A percentile compares a stretch with the other conserved stretches of the same genome.
phyloP scores from a whole-genome alignment of 2,113 vertebrate genomes.

The Phylloscopus trochilus region DNA sequence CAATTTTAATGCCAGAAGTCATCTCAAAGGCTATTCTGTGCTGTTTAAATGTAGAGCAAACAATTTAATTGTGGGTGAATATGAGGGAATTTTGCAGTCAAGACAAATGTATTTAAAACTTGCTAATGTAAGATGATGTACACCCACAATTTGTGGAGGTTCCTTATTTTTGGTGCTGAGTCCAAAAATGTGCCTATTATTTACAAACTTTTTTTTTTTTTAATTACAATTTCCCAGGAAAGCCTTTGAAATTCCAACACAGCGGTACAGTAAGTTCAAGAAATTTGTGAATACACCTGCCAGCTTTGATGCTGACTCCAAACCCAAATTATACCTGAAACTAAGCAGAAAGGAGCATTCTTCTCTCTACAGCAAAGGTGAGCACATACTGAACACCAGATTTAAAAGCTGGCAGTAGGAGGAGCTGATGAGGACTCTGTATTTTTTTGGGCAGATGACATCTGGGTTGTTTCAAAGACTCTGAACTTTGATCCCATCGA shows the following conservation, averaged over 20 bases:
- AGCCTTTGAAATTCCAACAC: conserved; percentile 69
- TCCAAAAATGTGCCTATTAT: accelerated
- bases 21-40: background rate
- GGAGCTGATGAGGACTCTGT: background rate
- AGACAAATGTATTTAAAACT: background rate
- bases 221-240: conserved; percentile 56
- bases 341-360: conserved; percentile 75
- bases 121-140: background rate
- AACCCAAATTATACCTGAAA: conserved; percentile 76
- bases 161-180: background rate
- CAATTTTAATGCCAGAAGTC: background rate
- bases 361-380: conserved; percentile 78
- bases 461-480: conserved; percentile 83
- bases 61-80: background rate
- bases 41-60: background rate
- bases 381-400: background rate
- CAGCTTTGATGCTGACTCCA: conserved; percentile 61
- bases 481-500: conserved; percentile 72
- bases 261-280: conserved; percentile 65
- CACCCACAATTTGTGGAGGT: background rate
- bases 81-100: background rate
- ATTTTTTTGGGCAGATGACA: conserved; percentile 69
- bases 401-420: background rate
- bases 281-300: conserved; percentile 39
- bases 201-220: background rate